These are phyloP conservation scores for Nibea albiflora DNA, from an alignment of 2,113 vertebrate genomes.

Conservation along the genomic window DNA sequence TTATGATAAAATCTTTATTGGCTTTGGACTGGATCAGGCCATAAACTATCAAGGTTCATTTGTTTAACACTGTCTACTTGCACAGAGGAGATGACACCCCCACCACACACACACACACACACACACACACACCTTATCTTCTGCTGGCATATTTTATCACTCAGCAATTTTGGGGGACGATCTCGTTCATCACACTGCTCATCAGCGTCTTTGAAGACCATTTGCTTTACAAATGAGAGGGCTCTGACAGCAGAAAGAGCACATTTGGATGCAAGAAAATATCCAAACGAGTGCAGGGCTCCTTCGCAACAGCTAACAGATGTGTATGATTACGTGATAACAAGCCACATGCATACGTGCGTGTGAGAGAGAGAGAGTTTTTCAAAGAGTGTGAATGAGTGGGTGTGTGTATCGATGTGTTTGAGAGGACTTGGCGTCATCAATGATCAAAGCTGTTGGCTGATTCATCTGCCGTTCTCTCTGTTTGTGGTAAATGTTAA, in stretches of 20 bases:
- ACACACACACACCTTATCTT: conserved; percentile 20
- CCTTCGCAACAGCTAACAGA: conserved; percentile 16
- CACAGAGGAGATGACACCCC: conserved; percentile 3
- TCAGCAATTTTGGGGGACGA: conserved; percentile 49
- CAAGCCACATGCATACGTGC: not conserved
- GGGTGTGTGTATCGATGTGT: conserved; percentile 4
- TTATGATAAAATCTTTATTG: conserved; percentile 27
- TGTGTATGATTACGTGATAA: conserved; percentile 26
- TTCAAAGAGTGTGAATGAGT: conserved; percentile 9
- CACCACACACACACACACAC: not conserved
- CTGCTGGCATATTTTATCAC: conserved; percentile 54
- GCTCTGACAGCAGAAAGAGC: conserved; percentile 30
- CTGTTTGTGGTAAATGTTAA: conserved; percentile 37
- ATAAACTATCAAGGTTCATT: conserved; percentile 35
- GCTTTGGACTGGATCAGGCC: conserved; percentile 14
- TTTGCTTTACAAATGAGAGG: conserved; percentile 56
- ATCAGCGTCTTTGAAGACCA: conserved; percentile 42
- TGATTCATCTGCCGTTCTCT: conserved; percentile 25
- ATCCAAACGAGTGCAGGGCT: conserved; percentile 15
- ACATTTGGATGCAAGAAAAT: conserved; percentile 31
- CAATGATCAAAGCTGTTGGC: conserved; percentile 22
- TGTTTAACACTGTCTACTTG: conserved; percentile 23
- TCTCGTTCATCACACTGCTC: conserved; percentile 57
- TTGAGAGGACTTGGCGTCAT: conserved; percentile 19
- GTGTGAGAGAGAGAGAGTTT: not conserved